Evolutionary conservation across 2,113 vertebrate species (phyloP).

Genomic region (Barbus barbus): DNA sequence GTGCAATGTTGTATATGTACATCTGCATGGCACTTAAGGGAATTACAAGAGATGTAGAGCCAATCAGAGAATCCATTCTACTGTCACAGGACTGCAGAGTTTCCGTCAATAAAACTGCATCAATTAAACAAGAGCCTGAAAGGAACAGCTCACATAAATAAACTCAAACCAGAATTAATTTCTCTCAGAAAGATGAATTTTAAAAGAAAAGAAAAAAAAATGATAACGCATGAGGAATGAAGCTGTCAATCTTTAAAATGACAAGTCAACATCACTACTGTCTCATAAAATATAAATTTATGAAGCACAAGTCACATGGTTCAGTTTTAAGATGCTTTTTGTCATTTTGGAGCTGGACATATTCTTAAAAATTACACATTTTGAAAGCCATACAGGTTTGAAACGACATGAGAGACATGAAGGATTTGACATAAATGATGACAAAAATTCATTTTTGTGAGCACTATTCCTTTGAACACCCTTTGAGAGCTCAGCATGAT

Average conservation of each 20-base stretch:
- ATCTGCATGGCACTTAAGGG: conserved; percentile 48
- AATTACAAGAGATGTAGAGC: conserved; percentile 45
- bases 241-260: too few species aligned
- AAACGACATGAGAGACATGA: neutral
- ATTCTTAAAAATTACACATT: neutral
- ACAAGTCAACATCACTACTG: too few species aligned
- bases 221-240: too few species aligned
- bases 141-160: neutral
- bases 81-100: too few species aligned
- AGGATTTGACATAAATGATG: neutral
- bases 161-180: too few species aligned
- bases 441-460: neutral
- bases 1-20: neutral
- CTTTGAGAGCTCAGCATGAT: neutral
- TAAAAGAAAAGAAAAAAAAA: too few species aligned
- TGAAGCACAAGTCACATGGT: neutral
- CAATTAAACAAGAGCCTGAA: conserved; percentile 33
- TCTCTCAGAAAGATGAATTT: too few species aligned
- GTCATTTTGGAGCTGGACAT: neutral
- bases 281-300: too few species aligned
- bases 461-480: too few species aligned
- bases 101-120: conserved; percentile 49
- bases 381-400: neutral
- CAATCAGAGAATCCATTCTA: too few species aligned
- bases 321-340: neutral